Conservation (phyloP, 2,888 invertebrate genomes). For the Aphodius sticticus region DNA sequence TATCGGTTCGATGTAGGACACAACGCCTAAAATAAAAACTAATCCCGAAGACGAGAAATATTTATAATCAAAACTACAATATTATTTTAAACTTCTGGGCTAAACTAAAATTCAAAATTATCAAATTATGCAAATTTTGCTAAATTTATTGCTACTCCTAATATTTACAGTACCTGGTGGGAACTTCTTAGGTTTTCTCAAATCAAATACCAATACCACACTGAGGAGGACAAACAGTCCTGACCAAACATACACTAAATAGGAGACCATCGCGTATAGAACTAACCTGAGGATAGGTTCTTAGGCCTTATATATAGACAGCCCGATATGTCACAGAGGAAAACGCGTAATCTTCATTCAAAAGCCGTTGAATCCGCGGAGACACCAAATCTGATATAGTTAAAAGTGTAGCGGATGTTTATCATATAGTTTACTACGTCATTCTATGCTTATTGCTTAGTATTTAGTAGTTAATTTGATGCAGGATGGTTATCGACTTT, state of each 20-base stretch:
- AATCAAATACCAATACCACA: slow-evolving; percentile 41
- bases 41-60: too few species aligned
- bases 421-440: background rate
- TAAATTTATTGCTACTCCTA: too few species aligned
- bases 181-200: slow-evolving; percentile 61
- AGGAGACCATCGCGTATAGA: slow-evolving; percentile 19
- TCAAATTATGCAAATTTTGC: too few species aligned
- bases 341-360: background rate
- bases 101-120: too few species aligned
- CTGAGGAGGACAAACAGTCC: background rate
- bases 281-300: background rate
- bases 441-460: background rate
- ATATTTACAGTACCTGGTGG: slow-evolving; percentile 61
- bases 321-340: slow-evolving; percentile 7
- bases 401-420: background rate
- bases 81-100: too few species aligned
- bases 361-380: too few species aligned
- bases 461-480: background rate
- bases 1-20: too few species aligned
- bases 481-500: background rate
- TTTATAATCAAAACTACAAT: too few species aligned
- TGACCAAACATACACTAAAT: slow-evolving; percentile 7
- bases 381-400: background rate
- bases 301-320: background rate
- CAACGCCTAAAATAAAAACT: too few species aligned